Conservation (phyloP, 2,888 invertebrate species). For the Hemaris fuciformis region DNA sequence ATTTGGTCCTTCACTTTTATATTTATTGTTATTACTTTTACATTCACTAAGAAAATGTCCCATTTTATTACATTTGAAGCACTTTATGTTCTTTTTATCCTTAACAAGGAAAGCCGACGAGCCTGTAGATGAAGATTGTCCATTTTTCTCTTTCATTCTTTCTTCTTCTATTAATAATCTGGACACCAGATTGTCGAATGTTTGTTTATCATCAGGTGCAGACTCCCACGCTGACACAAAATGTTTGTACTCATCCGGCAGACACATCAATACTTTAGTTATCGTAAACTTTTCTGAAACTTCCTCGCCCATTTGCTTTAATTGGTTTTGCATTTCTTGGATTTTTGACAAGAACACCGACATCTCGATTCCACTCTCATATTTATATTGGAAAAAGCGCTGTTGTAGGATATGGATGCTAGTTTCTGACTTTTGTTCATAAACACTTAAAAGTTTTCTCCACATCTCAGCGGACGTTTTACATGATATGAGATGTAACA, state of each 20-base stretch:
- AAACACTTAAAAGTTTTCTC: conserved; percentile 35
- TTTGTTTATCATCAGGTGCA: conserved; percentile 28
- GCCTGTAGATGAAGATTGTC: too few species aligned
- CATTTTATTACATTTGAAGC: background rate
- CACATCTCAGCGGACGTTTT: conserved; percentile 36
- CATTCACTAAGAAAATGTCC: conserved; percentile 5
- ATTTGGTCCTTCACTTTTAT: background rate
- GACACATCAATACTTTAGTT: conserved; percentile 26
- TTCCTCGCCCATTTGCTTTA: conserved; percentile 34
- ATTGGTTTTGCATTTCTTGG: conserved; percentile 30
- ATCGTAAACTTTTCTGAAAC: conserved; percentile 35
- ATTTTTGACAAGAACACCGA: conserved; percentile 34
- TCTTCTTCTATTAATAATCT: conserved; percentile 32
- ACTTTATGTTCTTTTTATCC: background rate
- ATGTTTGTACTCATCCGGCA: conserved; percentile 35
- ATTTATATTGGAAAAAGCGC: conserved; percentile 37
- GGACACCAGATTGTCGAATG: conserved; percentile 29
- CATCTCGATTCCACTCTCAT: conserved; percentile 28
- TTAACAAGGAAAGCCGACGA: background rate
- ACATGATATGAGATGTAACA: conserved; percentile 36
- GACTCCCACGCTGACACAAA: conserved; percentile 44
- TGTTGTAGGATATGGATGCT: conserved; percentile 44
- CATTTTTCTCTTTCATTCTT: conserved; percentile 23
- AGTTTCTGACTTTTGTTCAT: conserved; percentile 43
- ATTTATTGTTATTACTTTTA: background rate